Evolutionary conservation across 2,797 vertebrate genomes (phyloP).

Genomic region (Cuniculus paca): DNA sequence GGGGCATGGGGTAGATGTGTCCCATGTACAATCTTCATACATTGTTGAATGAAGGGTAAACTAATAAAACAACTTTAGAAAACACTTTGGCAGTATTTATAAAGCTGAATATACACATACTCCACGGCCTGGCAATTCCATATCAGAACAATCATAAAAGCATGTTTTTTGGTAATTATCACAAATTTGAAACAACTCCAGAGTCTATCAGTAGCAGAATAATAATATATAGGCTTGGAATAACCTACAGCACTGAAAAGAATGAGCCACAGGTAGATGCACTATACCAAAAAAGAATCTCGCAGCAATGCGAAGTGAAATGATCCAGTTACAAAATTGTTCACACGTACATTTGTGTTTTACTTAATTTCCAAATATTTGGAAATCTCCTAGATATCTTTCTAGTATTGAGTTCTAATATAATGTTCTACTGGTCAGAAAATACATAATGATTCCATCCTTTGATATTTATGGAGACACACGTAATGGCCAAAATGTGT

Average conservation of each 20-base stretch:
- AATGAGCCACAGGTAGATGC: not conserved
- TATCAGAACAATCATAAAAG: not conserved
- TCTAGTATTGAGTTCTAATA: not conserved
- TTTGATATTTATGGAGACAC: not conserved
- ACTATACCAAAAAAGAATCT: not conserved
- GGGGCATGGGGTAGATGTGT: not conserved
- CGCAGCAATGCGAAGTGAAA: not conserved
- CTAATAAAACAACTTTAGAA: not conserved
- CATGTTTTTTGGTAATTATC: not conserved
- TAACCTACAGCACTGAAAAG: not conserved
- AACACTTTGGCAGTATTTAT: not conserved
- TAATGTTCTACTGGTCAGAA: slow-evolving; percentile 9
- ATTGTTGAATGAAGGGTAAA: not conserved
- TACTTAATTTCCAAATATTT: not conserved
- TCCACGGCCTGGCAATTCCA: not conserved
- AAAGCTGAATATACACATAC: not conserved
- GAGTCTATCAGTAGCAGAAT: not conserved
- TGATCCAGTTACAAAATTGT: not conserved
- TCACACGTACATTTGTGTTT: not conserved
- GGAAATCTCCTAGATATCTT: not conserved
- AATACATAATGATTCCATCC: not conserved
- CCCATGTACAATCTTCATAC: not conserved
- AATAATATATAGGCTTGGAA: not conserved
- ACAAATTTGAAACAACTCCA: slow-evolving; percentile 22
- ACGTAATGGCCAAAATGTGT: not conserved